Conservation (phyloP, 1,140 invertebrate species). For the Drosophila prosaltans region DNA sequence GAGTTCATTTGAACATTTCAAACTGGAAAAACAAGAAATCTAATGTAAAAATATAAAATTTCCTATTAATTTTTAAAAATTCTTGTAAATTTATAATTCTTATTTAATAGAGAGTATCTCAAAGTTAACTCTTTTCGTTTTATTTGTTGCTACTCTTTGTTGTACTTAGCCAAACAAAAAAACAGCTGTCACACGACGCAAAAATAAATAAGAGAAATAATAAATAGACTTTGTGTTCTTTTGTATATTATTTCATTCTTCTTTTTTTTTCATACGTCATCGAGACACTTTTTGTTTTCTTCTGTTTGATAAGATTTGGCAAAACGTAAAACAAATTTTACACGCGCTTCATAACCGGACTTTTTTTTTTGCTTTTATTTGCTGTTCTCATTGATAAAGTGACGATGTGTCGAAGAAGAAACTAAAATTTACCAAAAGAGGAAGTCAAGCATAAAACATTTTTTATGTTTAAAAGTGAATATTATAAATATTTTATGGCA, state of each 20-base stretch:
- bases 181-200: slow-evolving; percentile 63
- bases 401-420: slow-evolving; percentile 24
- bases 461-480: slow-evolving; percentile 17
- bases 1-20: no score
- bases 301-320: not conserved
- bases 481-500: slow-evolving; percentile 16
- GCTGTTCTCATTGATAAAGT: slow-evolving; percentile 60
- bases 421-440: slow-evolving; percentile 24
- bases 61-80: no score
- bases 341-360: slow-evolving; percentile 45
- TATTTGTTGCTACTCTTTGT: not conserved
- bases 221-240: slow-evolving; percentile 30
- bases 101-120: not conserved
- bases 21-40: no score
- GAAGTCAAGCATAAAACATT: slow-evolving; percentile 69
- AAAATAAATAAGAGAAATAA: slow-evolving; percentile 31
- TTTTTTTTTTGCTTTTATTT: slow-evolving; percentile 8
- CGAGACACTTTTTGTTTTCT: slow-evolving; percentile 38
- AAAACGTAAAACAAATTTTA: slow-evolving; percentile 47
- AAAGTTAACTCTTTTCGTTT: not conserved
- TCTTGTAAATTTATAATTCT: no score
- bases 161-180: slow-evolving; percentile 17
- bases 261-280: slow-evolving; percentile 52
- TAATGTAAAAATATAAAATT: no score
- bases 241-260: slow-evolving; percentile 14